A percentile compares a stretch with the other conserved stretches of the same genome.
Conservation (phyloP, 37 sponge, comb jelly and placozoan species). For the Chondrilla cf. caribensis region DNA sequence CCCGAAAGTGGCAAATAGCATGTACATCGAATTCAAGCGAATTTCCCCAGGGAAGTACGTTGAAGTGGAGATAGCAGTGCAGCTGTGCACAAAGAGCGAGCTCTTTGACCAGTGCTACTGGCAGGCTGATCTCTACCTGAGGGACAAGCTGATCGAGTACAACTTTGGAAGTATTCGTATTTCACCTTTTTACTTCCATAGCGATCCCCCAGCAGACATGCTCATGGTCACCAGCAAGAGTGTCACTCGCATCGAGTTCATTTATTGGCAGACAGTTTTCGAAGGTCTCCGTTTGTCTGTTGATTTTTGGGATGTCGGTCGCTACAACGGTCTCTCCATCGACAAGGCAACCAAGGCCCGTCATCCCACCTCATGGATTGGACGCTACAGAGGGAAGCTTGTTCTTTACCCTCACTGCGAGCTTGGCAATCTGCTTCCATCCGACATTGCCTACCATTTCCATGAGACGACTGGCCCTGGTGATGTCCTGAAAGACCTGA, state of each 20-base stretch:
- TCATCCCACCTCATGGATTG: conserved; percentile 18
- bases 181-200: conserved; percentile 45
- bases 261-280: conserved; percentile 64
- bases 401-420: conserved; percentile 38
- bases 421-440: neutral
- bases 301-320: conserved; percentile 63
- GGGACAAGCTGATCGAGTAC: conserved; percentile 75
- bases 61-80: conserved; percentile 34
- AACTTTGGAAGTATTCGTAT: conserved; percentile 42
- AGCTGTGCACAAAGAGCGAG: conserved; percentile 39
- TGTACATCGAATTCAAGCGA: conserved; percentile 34
- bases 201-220: conserved; percentile 20
- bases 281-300: conserved; percentile 33
- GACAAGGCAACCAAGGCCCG: neutral
- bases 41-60: conserved; percentile 44
- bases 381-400: conserved; percentile 17
- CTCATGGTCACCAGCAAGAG: conserved; percentile 50
- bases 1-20: conserved; percentile 27
- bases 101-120: conserved; percentile 52
- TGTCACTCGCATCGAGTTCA: conserved; percentile 37
- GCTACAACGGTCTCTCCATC: conserved; percentile 19
- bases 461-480: neutral
- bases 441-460: conserved; percentile 25
- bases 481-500: neutral
- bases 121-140: conserved; percentile 65